Evolutionary conservation across 2,797 vertebrate species (phyloP).

Genomic region (Peromyscus attwateri): DNA sequence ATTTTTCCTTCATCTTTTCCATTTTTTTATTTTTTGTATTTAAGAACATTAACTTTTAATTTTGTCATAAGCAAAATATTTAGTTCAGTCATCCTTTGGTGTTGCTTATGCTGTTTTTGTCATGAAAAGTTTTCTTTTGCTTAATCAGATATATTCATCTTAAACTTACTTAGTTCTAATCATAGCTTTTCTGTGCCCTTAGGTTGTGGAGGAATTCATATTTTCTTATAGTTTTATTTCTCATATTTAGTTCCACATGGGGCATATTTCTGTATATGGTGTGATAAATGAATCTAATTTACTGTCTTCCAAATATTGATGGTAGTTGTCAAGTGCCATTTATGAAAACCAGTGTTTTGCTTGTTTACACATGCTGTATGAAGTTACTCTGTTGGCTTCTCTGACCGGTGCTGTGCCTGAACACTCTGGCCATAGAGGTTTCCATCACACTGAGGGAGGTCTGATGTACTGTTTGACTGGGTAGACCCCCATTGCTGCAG

Average conservation of each 20-base stretch:
- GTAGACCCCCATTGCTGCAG: not conserved
- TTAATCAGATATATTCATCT: slow-evolving; percentile 31
- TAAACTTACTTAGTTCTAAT: slow-evolving; percentile 53
- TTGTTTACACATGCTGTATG: not conserved
- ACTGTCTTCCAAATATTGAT: slow-evolving; percentile 14
- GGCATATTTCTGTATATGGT: slow-evolving; percentile 30
- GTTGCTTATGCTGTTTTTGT: slow-evolving; percentile 26
- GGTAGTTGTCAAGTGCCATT: not conserved
- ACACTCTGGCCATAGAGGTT: not conserved
- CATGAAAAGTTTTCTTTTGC: not conserved
- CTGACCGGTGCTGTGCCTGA: not conserved
- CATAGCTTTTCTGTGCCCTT: not conserved
- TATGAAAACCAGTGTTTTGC: not conserved
- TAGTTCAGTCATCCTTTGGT: slow-evolving; percentile 1
- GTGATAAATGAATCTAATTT: slow-evolving; percentile 7
- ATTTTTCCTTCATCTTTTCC: slow-evolving; percentile 5
- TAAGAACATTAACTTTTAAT: slow-evolving; percentile 51
- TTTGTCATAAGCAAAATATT: slow-evolving; percentile 38
- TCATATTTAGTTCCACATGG: not conserved
- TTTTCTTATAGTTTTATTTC: slow-evolving; percentile 33
- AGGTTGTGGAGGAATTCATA: slow-evolving; percentile 14
- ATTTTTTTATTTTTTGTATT: not conserved
- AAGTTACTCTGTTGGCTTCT: not conserved
- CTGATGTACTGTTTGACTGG: not conserved
- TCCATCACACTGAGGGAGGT: not conserved